Evolutionary conservation across 2,888 invertebrate species (phyloP), one percentile per base, ranked within the genome.

Genomic region (Neoascia interrupta): DNA sequence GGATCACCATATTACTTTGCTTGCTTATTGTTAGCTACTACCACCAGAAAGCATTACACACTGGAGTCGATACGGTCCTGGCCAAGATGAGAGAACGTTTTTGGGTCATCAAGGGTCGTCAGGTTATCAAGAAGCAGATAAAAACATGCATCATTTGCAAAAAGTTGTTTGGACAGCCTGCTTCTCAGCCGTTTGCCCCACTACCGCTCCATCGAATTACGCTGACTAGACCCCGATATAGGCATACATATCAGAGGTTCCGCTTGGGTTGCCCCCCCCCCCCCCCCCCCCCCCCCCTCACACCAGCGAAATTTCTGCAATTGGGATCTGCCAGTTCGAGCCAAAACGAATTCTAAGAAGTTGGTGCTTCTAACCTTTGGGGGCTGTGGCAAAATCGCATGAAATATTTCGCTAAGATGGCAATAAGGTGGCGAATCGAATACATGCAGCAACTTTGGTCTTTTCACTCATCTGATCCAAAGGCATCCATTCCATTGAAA

Each of bases 1-100:
- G 8, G 5, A 21, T 1, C 68, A 56, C 23, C 39, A 56, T 8
- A 45, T 56, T 10, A 39, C 56, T 85, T 31, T n/a, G 39, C n/a
- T n/a, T n/a, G n/a, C 18, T 39, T 39, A 39, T 39, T 13, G 16
- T 39, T 39, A 16, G 16, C 21, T 13, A 49, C 15, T 31, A 49
- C 11, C 31, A 26, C n/a, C 28, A 15, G 13, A 10, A n/a, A 49
- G 31, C 34, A 19, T 18, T 39, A 15, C 39, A 39, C 16, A 16
- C 15, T 15, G 18, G 16, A 39, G 16, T 16, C 39, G 1, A 39
- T 16, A 16, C 16, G 15, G 39, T 39, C 39, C 39, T 39, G 1
- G 18, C 16, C 39, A 39, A 49, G n/a, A 16, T 34, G 1, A 28
- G 18, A 16, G 31, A 49, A n/a, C 15, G 28, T 15, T 49, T 49